phyloP scores from a whole-genome alignment of 2,888 invertebrate genomes.

The Drosophila mercatorum region DNA sequence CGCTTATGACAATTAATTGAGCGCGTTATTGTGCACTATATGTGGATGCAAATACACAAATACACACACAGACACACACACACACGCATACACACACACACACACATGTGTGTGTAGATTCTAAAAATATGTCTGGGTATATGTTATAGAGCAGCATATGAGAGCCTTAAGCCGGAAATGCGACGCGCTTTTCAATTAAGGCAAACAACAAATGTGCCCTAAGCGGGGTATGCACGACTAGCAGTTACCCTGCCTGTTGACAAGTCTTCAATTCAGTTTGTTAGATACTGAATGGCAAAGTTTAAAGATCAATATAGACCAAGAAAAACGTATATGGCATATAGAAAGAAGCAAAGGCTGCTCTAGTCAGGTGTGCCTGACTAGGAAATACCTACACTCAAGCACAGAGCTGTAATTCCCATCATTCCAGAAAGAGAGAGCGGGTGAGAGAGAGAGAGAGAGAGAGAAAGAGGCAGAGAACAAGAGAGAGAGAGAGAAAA shows the following conservation, averaged over 20 bases:
- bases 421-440: too few species aligned
- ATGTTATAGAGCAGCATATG: slow-evolving; percentile 16
- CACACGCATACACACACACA: slow-evolving; percentile 1
- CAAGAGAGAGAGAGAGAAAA: too few species aligned
- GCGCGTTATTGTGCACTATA: slow-evolving; percentile 40
- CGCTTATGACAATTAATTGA: slow-evolving; percentile 75
- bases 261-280: neutral
- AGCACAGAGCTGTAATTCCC: too few species aligned
- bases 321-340: too few species aligned
- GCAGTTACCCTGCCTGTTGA: neutral
- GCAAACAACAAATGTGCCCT: slow-evolving; percentile 19
- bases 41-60: slow-evolving; percentile 13
- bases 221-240: neutral
- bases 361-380: too few species aligned
- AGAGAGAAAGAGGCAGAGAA: too few species aligned
- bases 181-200: slow-evolving; percentile 79
- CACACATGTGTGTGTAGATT: neutral
- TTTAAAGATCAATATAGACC: too few species aligned
- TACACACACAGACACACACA: neutral
- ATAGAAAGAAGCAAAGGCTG: too few species aligned
- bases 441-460: too few species aligned
- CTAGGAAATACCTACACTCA: too few species aligned
- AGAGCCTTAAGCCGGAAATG: slow-evolving; percentile 67
- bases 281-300: neutral
- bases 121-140: slow-evolving; percentile 12